Evolutionary conservation across 2,797 vertebrate genomes (phyloP).

Genomic region (Melanotaenia trifasciata): DNA sequence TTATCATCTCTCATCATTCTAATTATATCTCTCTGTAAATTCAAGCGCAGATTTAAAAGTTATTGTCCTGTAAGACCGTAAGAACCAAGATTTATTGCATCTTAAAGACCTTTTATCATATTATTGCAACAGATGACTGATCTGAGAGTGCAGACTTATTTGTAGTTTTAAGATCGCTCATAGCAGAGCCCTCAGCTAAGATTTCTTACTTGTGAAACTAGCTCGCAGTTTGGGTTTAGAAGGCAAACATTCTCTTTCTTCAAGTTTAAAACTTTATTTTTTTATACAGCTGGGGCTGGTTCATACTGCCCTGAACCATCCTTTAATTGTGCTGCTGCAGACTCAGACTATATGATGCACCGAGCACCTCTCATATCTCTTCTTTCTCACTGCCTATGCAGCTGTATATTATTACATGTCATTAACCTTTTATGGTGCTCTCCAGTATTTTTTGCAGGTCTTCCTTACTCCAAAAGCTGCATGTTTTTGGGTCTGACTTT

Average conservation of each 20-base stretch:
- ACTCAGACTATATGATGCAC: not conserved
- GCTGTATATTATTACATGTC: not conserved
- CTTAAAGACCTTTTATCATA: not conserved
- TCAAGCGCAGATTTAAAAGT: not conserved
- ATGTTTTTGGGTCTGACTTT: not conserved
- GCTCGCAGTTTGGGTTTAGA: not conserved
- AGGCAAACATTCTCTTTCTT: not conserved
- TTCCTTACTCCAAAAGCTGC: not conserved
- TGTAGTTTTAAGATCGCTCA: not conserved
- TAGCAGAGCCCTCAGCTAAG: not conserved
- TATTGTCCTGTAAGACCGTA: not conserved
- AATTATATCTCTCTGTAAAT: too few species aligned
- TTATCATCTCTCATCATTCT: too few species aligned
- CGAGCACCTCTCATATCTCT: not conserved
- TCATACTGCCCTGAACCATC: not conserved
- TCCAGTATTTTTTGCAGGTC: not conserved
- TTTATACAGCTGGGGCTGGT: not conserved
- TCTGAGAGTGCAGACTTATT: not conserved
- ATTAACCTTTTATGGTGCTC: not conserved
- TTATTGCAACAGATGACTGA: not conserved
- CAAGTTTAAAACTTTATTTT: not conserved
- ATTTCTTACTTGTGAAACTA: not conserved
- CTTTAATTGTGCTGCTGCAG: not conserved
- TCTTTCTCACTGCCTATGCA: not conserved
- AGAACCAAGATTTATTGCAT: not conserved